These are phyloP conservation scores for Philereme vetulata DNA, from an alignment of 2,888 invertebrate species.

Conservation along the genomic window DNA sequence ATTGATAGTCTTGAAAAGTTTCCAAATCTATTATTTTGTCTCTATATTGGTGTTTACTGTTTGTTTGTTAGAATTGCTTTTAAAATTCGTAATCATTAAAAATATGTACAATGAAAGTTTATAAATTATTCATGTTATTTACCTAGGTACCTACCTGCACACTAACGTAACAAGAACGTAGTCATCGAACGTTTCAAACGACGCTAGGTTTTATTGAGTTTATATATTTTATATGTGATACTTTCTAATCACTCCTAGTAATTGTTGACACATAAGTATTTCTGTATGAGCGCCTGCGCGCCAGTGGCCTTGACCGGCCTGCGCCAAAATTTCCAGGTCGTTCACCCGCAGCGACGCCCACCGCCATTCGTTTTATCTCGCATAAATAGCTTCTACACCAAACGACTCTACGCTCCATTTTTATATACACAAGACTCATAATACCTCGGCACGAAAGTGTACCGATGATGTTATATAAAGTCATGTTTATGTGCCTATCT, in stretches of 20 bases:
- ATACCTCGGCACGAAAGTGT: constrained; percentile 31
- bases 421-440: constrained; percentile 39
- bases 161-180: not conserved
- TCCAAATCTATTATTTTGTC: not conserved
- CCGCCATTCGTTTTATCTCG: constrained; percentile 77
- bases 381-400: constrained; percentile 60
- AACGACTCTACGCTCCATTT: constrained; percentile 52
- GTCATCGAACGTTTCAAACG: not conserved
- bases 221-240: not conserved
- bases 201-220: not conserved
- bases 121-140: not conserved
- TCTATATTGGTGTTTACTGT: not conserved
- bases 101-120: not conserved
- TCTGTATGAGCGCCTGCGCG: constrained; percentile 60
- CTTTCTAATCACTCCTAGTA: constrained; percentile 6
- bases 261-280: constrained; percentile 32
- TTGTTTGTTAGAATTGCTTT: not conserved
- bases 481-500: constrained; percentile 70
- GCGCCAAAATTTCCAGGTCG: constrained; percentile 83
- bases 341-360: constrained; percentile 77
- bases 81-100: not conserved
- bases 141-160: not conserved
- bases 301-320: constrained; percentile 81
- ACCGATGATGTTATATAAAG: constrained; percentile 68
- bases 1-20: too few relatives aligned